Percentiles rank a stretch among this genome's conserved stretches.
phyloP scores from a whole-genome alignment of 2,888 invertebrate species.

The Diarsia brunnea region DNA sequence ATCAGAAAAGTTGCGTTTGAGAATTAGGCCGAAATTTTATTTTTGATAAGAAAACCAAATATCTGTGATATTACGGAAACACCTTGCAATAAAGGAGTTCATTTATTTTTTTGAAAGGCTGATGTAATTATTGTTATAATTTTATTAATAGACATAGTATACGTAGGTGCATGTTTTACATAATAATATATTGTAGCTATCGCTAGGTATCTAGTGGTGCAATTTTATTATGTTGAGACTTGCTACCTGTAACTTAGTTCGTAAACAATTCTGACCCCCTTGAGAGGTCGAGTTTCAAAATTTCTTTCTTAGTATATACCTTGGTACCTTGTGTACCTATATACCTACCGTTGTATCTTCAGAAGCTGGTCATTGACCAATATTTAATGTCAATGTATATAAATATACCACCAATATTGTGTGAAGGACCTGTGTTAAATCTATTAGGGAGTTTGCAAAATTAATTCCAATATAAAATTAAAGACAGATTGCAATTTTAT shows the following conservation, averaged over 20 bases:
- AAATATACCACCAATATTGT: neutral
- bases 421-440: conserved; percentile 14
- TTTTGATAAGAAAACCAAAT: conserved; percentile 28
- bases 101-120: conserved; percentile 41
- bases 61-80: conserved; percentile 59
- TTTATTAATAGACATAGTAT: conserved; percentile 17
- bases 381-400: neutral
- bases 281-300: neutral
- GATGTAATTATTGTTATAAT: conserved; percentile 19
- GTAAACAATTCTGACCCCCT: neutral
- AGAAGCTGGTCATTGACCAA: neutral
- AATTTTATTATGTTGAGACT: conserved; percentile 6
- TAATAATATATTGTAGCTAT: conserved; percentile 12
- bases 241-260: conserved; percentile 9
- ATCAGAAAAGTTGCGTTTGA: conserved; percentile 6
- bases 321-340: neutral
- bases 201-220: neutral
- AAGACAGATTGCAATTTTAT: conserved; percentile 13
- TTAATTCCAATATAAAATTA: conserved; percentile 29
- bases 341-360: neutral
- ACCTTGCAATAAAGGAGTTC: conserved; percentile 24
- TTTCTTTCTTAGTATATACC: neutral
- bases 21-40: conserved; percentile 24
- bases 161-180: conserved; percentile 12
- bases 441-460: conserved; percentile 19